phyloP scores from a whole-genome alignment of 37 sponge, comb jelly and placozoan genomes.

The Mnemiopsis leidyi region DNA sequence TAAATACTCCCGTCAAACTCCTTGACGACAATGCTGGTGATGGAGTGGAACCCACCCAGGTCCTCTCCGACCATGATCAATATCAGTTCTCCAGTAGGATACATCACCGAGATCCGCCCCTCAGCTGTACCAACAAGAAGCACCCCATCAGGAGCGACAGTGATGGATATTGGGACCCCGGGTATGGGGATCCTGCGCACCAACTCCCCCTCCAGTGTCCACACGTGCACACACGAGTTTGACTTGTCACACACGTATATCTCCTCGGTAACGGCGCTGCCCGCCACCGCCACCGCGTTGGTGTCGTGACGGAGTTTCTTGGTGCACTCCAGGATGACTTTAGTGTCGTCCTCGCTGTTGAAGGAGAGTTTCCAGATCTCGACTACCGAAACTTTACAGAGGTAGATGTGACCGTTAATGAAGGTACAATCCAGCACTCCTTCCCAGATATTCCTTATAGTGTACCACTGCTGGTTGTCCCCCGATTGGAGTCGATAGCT shows the following conservation, averaged over 20 bases:
- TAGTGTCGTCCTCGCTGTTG: constrained; percentile 32
- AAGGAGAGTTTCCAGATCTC: constrained; percentile 35
- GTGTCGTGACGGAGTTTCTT: constrained; percentile 60
- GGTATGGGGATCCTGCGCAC: constrained; percentile 25
- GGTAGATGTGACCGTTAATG: constrained; percentile 11
- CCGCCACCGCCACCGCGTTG: constrained; percentile 11
- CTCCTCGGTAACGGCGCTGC: constrained; percentile 9
- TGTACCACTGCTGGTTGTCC: constrained; percentile 45
- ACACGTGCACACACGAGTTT: constrained; percentile 42
- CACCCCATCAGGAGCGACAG: constrained; percentile 37
- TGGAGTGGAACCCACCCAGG: constrained; percentile 40
- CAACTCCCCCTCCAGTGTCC: constrained; percentile 25
- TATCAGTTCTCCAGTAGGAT: constrained; percentile 23
- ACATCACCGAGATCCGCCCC: constrained; percentile 33
- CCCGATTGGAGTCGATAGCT: not conserved
- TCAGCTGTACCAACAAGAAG: constrained; percentile 22
- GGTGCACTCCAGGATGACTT: constrained; percentile 24
- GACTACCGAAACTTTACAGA: constrained; percentile 6
- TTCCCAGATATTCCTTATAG: constrained; percentile 33
- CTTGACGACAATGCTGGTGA: constrained; percentile 48
- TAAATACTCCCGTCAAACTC: constrained; percentile 52
- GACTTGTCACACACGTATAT: constrained; percentile 35
- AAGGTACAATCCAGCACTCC: constrained; percentile 34
- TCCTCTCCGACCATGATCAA: constrained; percentile 25
- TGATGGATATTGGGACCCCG: constrained; percentile 31